phyloP scores from a whole-genome alignment of 2,113 vertebrate genomes.

The Dipodomys stephensi region DNA sequence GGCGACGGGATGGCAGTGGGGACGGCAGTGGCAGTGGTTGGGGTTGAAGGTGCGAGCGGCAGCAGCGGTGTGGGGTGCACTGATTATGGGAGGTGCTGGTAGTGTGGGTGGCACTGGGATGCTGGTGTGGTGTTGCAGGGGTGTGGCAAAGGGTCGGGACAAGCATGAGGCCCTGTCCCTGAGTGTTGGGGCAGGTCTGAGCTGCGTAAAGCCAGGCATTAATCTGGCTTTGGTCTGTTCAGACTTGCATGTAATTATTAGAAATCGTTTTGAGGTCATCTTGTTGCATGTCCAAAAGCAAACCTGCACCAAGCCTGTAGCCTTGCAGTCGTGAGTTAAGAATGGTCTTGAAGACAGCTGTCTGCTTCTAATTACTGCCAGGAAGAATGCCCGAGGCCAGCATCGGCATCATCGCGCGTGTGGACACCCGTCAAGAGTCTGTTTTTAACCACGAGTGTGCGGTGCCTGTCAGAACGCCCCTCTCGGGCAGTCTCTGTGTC shows the following conservation, averaged over 20 bases:
- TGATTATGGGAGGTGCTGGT: too few species aligned
- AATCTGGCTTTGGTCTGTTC: background rate
- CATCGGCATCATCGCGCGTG: background rate
- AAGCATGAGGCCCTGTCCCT: background rate
- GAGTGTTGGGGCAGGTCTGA: background rate
- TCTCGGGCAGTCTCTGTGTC: background rate
- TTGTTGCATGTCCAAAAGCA: background rate
- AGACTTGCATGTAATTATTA: background rate
- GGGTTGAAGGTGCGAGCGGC: too few species aligned
- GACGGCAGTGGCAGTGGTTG: background rate
- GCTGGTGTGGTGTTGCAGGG: too few species aligned
- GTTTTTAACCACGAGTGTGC: background rate
- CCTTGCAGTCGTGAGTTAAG: background rate
- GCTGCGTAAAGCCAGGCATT: background rate
- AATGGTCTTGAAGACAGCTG: background rate
- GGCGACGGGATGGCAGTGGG: too few species aligned
- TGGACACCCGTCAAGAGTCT: background rate
- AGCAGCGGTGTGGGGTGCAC: too few species aligned
- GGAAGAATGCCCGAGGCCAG: background rate
- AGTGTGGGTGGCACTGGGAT: background rate
- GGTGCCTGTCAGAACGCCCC: background rate
- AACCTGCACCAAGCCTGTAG: background rate
- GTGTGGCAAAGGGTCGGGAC: too few species aligned
- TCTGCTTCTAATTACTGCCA: background rate
- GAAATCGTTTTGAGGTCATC: background rate